Evolutionary conservation across 37 sponge, comb jelly and placozoan genomes (phyloP).

Genomic region (Geodia barretti): DNA sequence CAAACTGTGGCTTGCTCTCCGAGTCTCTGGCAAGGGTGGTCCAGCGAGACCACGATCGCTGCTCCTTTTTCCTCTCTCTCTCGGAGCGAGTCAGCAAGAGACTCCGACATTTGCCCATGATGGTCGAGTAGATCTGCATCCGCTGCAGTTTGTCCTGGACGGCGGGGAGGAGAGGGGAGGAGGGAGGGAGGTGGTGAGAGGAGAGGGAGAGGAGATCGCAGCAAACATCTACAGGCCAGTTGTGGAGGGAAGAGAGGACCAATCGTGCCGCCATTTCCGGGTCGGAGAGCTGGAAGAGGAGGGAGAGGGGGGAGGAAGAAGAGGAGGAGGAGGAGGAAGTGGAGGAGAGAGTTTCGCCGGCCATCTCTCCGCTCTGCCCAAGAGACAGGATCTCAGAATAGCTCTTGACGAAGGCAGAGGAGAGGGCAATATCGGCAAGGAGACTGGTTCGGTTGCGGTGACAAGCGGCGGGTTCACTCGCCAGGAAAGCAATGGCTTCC

Average conservation of each 20-base stretch:
- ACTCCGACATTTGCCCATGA: slow-evolving; percentile 32
- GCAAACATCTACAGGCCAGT: slow-evolving; percentile 56
- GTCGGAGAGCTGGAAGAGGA: slow-evolving; percentile 49
- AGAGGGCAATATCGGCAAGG: slow-evolving; percentile 15
- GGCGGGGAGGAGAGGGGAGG: slow-evolving; percentile 26
- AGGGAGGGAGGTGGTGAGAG: slow-evolving; percentile 33
- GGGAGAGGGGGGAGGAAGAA: slow-evolving; percentile 13
- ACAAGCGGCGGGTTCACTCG: slow-evolving; percentile 31
- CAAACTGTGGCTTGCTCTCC: slow-evolving; percentile 19
- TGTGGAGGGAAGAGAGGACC: slow-evolving; percentile 38
- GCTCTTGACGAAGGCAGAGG: slow-evolving; percentile 16
- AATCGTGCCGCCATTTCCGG: slow-evolving; percentile 45
- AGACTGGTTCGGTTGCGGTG: not conserved
- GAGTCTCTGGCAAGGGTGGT: slow-evolving; percentile 54
- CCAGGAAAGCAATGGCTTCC: slow-evolving; percentile 29
- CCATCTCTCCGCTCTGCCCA: not conserved
- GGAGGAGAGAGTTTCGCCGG: not conserved
- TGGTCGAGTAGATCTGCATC: slow-evolving; percentile 46
- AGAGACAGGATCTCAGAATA: slow-evolving; percentile 10
- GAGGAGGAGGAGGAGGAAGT: slow-evolving; percentile 20
- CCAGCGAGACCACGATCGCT: slow-evolving; percentile 53
- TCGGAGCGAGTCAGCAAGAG: not conserved
- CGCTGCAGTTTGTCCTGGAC: slow-evolving; percentile 38
- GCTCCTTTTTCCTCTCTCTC: not conserved
- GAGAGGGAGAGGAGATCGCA: slow-evolving; percentile 52